Evolutionary conservation across 2,888 invertebrate genomes (phyloP).

Genomic region (Lobophora halterata): DNA sequence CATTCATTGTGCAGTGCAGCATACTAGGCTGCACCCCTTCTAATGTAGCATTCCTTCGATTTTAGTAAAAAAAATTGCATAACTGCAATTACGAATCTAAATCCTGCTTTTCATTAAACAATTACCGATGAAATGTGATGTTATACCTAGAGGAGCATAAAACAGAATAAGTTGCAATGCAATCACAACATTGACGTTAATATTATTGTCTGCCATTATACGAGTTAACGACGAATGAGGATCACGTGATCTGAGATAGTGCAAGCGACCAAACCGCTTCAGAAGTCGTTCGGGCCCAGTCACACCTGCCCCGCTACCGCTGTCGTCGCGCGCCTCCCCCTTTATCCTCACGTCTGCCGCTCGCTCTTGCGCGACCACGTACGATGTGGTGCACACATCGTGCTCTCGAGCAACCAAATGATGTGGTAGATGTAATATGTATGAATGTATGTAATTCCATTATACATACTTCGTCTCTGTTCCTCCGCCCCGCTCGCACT

Average conservation of each 20-base stretch:
- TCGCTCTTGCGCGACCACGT: constrained; percentile 42
- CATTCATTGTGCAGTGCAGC: too few species aligned
- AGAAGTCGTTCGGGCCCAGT: constrained; percentile 38
- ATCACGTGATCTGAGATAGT: constrained; percentile 59
- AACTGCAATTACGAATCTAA: too few species aligned
- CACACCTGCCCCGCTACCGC: constrained; percentile 58
- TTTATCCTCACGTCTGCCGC: too few species aligned
- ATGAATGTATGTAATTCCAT: constrained; percentile 66
- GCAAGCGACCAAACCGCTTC: constrained; percentile 44
- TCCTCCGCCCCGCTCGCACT: constrained; percentile 58
- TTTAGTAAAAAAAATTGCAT: too few species aligned
- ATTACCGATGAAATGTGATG: too few species aligned
- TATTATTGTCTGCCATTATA: too few species aligned
- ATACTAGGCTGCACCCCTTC: too few species aligned
- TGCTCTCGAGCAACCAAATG: constrained; percentile 64
- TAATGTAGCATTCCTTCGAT: too few species aligned
- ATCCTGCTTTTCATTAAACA: too few species aligned
- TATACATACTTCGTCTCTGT: constrained; percentile 75
- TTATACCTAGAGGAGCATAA: too few species aligned
- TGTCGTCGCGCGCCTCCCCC: constrained; percentile 41
- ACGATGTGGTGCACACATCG: constrained; percentile 51
- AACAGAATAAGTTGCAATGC: too few species aligned
- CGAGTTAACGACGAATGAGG: constrained; percentile 32
- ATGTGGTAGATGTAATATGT: constrained; percentile 54
- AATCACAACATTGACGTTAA: too few species aligned